These are phyloP conservation scores for Melanotus villosus DNA, from an alignment of 2,888 invertebrate genomes.

Conservation along the genomic window DNA sequence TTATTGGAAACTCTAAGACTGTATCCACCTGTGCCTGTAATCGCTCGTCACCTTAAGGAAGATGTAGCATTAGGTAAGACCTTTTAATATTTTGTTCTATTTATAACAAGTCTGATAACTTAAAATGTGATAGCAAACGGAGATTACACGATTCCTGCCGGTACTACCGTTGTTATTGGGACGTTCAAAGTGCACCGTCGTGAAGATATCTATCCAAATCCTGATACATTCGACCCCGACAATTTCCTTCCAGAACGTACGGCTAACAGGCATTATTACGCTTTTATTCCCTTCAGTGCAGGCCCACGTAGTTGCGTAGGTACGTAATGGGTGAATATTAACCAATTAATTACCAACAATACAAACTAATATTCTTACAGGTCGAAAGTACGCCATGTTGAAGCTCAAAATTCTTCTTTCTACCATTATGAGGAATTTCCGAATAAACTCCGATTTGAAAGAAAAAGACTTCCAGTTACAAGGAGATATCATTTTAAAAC, in stretches of 20 bases:
- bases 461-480: slow-evolving; percentile 80
- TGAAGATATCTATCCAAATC: slow-evolving; percentile 77
- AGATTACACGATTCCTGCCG: slow-evolving; percentile 70
- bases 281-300: slow-evolving; percentile 85
- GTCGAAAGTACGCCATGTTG: slow-evolving; percentile 85
- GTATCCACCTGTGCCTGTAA: slow-evolving; percentile 86
- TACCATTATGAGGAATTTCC: slow-evolving; percentile 80
- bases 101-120: not conserved
- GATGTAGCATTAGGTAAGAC: slow-evolving; percentile 77
- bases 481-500: slow-evolving; percentile 82
- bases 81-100: not conserved
- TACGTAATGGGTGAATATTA: slow-evolving; percentile 63
- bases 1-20: slow-evolving; percentile 83
- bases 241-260: slow-evolving; percentile 85
- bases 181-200: slow-evolving; percentile 80
- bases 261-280: slow-evolving; percentile 83
- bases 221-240: slow-evolving; percentile 82
- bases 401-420: slow-evolving; percentile 82
- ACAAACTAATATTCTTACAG: slow-evolving; percentile 61
- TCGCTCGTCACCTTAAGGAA: slow-evolving; percentile 79
- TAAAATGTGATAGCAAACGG: not conserved
- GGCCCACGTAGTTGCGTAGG: slow-evolving; percentile 86
- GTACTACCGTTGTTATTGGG: slow-evolving; percentile 77
- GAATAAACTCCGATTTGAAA: slow-evolving; percentile 74
- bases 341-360: too few relatives aligned